Percentiles rank a stretch among this genome's conserved stretches.
phyloP scores from a whole-genome alignment of 2,113 vertebrate genomes.

The Erythrolamprus reginae region DNA sequence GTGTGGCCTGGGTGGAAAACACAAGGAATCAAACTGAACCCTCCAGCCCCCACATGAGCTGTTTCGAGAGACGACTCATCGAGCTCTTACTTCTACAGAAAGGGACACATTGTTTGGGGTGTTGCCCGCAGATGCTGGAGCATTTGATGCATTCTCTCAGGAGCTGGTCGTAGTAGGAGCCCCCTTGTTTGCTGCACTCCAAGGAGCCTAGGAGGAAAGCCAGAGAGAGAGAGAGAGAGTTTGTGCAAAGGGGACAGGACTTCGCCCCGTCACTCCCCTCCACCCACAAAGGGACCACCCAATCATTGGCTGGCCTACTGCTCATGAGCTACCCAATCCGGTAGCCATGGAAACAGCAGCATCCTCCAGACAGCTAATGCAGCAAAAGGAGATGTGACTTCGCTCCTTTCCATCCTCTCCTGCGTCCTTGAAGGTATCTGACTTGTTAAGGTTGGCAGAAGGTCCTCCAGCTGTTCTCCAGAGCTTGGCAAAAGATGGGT shows the following conservation, averaged over 20 bases:
- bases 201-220: background rate
- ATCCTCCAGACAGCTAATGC: background rate
- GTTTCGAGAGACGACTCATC: accelerated
- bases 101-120: background rate
- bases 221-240: no score
- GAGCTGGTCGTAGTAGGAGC: background rate
- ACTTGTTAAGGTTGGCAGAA: no score
- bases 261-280: background rate
- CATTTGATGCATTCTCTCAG: background rate
- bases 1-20: background rate
- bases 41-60: background rate
- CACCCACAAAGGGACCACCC: background rate
- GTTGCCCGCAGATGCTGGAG: constrained; percentile 1
- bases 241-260: background rate
- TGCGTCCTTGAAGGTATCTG: background rate
- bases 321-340: background rate
- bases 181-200: background rate
- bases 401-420: background rate
- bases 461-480: background rate
- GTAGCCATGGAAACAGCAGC: constrained; percentile 6
- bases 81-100: background rate
- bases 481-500: background rate
- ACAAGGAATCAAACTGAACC: background rate
- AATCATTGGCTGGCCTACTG: background rate
- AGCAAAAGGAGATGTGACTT: background rate